Percentiles rank a stretch among this genome's conserved stretches.
Conservation (phyloP, 2,113 vertebrate genomes). For the Urocynchramus pylzowi region DNA sequence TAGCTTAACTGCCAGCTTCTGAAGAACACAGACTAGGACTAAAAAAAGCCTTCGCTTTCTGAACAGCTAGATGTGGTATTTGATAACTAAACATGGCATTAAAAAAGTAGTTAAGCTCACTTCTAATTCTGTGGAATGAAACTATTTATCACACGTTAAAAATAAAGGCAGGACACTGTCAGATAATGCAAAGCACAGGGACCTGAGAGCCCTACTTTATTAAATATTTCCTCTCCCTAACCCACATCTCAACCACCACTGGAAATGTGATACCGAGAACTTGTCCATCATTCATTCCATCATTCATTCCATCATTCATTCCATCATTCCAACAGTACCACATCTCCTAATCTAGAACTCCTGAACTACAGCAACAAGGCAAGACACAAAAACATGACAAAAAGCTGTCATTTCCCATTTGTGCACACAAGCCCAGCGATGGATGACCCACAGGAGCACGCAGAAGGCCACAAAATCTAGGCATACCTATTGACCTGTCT, state of each 20-base stretch:
- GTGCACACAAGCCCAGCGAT: accelerated
- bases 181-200: neutral
- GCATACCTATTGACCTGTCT: neutral
- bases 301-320: neutral
- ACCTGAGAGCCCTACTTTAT: neutral
- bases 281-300: neutral
- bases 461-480: accelerated
- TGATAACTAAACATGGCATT: neutral
- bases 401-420: neutral
- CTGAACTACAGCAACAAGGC: neutral
- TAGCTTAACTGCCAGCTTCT: neutral
- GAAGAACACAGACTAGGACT: neutral
- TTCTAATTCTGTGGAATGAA: neutral
- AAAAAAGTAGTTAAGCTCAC: neutral
- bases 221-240: neutral
- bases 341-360: neutral
- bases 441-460: neutral
- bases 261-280: neutral
- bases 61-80: neutral
- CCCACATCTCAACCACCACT: neutral
- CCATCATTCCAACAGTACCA: no score
- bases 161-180: neutral
- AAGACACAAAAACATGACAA: accelerated
- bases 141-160: neutral
- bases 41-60: neutral